Evolutionary conservation across 1,140 invertebrate genomes (phyloP).

Genomic region (Sipha flava): DNA sequence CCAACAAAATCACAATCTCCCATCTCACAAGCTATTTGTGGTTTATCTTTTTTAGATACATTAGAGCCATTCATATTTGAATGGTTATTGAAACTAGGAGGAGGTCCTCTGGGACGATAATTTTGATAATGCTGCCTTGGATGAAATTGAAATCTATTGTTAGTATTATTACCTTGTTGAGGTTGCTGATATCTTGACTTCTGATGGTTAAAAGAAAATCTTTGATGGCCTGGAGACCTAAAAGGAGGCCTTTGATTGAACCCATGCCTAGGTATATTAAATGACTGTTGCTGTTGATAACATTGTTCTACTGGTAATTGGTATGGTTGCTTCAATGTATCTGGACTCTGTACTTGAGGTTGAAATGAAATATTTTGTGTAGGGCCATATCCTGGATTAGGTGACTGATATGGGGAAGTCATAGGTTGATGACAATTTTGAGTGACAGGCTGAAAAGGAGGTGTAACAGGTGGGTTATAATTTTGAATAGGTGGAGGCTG

Average conservation of each 20-base stretch:
- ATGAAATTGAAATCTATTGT: background rate
- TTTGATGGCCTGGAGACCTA: background rate
- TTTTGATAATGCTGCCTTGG: background rate
- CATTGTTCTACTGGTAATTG: background rate
- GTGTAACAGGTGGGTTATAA: background rate
- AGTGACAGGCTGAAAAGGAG: background rate
- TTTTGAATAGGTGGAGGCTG: background rate
- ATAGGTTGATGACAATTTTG: background rate
- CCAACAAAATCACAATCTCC: conserved; percentile 15
- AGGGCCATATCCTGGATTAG: background rate
- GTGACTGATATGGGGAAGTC: background rate
- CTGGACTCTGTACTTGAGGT: background rate
- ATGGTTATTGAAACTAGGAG: background rate
- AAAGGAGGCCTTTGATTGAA: background rate
- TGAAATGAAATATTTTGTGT: background rate
- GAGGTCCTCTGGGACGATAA: background rate
- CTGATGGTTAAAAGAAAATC: background rate
- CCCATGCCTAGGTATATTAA: background rate
- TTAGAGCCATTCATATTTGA: background rate
- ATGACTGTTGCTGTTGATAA: background rate
- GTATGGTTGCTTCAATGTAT: background rate
- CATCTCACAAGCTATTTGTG: background rate
- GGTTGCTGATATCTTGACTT: background rate
- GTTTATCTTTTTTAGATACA: background rate
- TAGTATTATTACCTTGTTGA: background rate